Evolutionary conservation across 2,797 vertebrate genomes (phyloP), one percentile per base, ranked within the genome.

Genomic region (Eremophila alpestris): DNA sequence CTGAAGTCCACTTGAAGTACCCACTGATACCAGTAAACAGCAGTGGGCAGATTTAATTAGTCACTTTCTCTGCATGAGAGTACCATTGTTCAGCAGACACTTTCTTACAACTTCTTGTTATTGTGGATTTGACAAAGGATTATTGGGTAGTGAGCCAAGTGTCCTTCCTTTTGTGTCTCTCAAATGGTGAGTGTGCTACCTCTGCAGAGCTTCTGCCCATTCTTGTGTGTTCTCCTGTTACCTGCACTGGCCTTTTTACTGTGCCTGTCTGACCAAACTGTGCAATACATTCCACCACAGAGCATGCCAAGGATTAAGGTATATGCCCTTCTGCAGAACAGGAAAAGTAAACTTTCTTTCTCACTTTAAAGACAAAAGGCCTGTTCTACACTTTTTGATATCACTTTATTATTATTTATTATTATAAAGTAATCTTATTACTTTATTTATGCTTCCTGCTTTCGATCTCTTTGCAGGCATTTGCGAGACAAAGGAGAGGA

Each of bases 401-500:
- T 13, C 24, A 12, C 26, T 79, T 40, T 38, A 17, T 26, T 78
- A 17, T 26, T 78, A 48, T 14, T 85, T 48, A 34, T 60, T 68
- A 41, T 60, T 48, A 13, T 32, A 29, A 82, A n/a, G 11, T 60
- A 38, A 43, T 74, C 6, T 30, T 64, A 10, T 2, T 13, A 17
- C 27, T 77, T 48, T 77, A 76, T 58, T 51, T 24, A 16, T 77
- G 16, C 30, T 12, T 48, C 5, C 74, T 78, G 40, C 26, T 90
- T 76, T 34, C 60, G 46, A 85, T 65, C 34, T 86, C 0, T 86
- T 94, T 93, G 12, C 94, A 99, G 98, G 83, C 98, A 97, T 92
- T 98, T 99, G 43, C 97, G 99, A 97, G 99, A 99, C 97, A 99
- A 99, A 93, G 99, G 99, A 69, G 99, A 99, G 92, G 99, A 99